Evolutionary conservation across 2,888 invertebrate species (phyloP).

Genomic region (Acrobeloides nanus): DNA sequence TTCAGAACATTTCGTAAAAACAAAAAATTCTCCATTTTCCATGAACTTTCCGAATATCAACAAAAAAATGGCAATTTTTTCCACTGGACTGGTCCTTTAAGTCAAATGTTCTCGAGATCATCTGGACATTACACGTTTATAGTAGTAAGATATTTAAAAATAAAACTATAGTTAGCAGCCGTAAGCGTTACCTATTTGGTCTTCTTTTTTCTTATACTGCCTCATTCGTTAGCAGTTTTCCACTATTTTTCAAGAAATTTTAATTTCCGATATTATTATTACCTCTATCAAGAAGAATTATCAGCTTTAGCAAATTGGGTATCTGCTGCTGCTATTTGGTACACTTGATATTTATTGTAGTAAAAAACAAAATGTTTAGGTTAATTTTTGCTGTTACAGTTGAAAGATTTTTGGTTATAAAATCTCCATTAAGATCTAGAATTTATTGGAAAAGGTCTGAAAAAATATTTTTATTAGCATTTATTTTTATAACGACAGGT

Average conservation of each 20-base stretch:
- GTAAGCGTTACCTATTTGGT: conserved; percentile 47
- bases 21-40: too few species aligned
- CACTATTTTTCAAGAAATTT: conserved; percentile 14
- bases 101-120: too few species aligned
- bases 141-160: too few species aligned
- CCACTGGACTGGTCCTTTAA: too few species aligned
- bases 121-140: too few species aligned
- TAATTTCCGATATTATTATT: conserved; percentile 42
- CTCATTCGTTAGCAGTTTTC: conserved; percentile 30
- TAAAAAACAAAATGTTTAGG: too few species aligned
- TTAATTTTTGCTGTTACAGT: conserved; percentile 50
- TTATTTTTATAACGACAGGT: conserved; percentile 43
- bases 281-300: conserved; percentile 39
- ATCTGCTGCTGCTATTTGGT: conserved; percentile 51
- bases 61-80: too few species aligned
- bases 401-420: conserved; percentile 43
- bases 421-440: conserved; percentile 42
- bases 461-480: conserved; percentile 33
- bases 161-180: conserved; percentile 52
- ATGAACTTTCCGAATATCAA: too few species aligned
- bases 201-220: conserved; percentile 36
- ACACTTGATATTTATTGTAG: conserved; percentile 10
- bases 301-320: conserved; percentile 51
- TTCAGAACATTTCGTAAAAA: too few species aligned
- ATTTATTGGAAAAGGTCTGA: conserved; percentile 43